These are phyloP conservation scores for Gryllus bimaculatus DNA, from an alignment of 1,140 invertebrate species.

Conservation along the genomic window DNA sequence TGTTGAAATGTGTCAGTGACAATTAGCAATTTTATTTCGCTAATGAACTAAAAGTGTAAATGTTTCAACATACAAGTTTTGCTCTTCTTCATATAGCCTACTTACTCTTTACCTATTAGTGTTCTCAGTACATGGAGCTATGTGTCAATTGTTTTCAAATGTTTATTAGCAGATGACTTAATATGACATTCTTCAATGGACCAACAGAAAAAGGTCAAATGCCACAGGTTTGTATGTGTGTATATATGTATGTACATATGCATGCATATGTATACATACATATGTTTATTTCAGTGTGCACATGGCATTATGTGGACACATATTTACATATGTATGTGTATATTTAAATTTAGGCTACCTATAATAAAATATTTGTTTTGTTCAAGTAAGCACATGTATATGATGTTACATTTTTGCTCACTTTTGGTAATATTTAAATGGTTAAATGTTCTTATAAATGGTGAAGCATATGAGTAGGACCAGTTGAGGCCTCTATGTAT, in stretches of 20 bases:
- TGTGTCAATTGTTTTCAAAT: conserved; percentile 5
- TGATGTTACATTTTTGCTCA: neutral
- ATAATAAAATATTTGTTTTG: neutral
- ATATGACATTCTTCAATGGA: neutral
- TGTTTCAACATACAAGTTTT: neutral
- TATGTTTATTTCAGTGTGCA: neutral
- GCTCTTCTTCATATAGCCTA: neutral
- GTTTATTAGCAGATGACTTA: conserved; percentile 1
- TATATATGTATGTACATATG: conserved; percentile 6
- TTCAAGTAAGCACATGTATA: conserved; percentile 1
- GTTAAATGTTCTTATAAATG: conserved; percentile 3
- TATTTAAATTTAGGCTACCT: neutral
- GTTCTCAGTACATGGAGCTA: neutral
- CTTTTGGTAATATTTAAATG: neutral
- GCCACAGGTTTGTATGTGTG: neutral
- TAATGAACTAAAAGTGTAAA: neutral
- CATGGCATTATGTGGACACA: neutral
- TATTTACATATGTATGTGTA: neutral
- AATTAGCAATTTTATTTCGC: no score
- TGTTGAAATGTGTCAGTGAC: no score
- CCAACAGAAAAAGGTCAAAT: conserved; percentile 4
- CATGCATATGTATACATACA: neutral
- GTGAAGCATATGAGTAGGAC: neutral
- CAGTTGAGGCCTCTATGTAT: neutral
- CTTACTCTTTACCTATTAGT: neutral